phyloP scores from a whole-genome alignment of 2,888 invertebrate genomes.

The Camponotus fellah region DNA sequence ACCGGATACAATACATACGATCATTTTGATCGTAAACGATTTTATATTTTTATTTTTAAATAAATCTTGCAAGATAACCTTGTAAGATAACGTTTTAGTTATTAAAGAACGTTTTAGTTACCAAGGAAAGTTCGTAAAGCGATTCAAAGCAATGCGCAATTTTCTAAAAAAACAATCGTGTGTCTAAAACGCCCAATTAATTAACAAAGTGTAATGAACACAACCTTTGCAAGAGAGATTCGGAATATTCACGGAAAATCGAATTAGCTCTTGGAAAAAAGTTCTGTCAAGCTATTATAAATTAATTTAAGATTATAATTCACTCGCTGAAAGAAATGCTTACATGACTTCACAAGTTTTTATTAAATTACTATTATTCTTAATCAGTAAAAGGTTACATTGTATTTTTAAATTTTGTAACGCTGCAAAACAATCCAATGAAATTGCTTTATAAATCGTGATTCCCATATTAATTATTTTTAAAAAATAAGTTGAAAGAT shows the following conservation, averaged over 20 bases:
- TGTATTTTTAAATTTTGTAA: background rate
- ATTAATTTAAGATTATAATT: background rate
- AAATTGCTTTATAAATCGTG: background rate
- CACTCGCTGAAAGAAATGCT: background rate
- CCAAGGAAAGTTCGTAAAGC: background rate
- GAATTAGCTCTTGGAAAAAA: constrained; percentile 15
- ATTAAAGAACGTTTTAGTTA: background rate
- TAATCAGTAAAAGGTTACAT: background rate
- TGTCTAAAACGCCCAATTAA: constrained; percentile 8
- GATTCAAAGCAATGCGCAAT: background rate
- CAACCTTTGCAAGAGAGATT: background rate
- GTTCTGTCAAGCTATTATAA: constrained; percentile 12
- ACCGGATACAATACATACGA: background rate
- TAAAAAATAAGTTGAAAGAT: background rate
- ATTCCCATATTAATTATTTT: background rate
- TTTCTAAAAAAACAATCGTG: background rate
- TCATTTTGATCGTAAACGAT: background rate
- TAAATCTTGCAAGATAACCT: background rate
- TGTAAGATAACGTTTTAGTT: constrained; percentile 17
- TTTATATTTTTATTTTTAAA: background rate
- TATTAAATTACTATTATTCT: background rate
- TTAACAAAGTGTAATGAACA: background rate
- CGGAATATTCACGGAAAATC: background rate
- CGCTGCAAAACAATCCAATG: background rate
- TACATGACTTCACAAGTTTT: background rate